phyloP scores from a whole-genome alignment of 2,797 vertebrate genomes.

The Pseudochaenichthys georgianus region DNA sequence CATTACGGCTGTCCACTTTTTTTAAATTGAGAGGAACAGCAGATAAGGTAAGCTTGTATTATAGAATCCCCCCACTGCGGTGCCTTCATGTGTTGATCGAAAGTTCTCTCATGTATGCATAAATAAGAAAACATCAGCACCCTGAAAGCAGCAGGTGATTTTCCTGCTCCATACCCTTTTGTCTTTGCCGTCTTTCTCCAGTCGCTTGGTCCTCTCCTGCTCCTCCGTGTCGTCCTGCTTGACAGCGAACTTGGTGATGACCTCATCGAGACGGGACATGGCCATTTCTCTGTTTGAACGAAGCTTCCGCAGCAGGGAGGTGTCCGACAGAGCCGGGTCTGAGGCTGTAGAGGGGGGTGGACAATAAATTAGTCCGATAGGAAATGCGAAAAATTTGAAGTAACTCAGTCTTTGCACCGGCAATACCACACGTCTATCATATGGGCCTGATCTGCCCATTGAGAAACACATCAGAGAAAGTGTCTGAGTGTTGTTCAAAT shows the following conservation, averaged over 20 bases:
- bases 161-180: conserved; percentile 65
- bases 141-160: not conserved
- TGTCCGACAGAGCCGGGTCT: conserved; percentile 88
- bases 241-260: conserved; percentile 87
- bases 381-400: not conserved
- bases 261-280: conserved; percentile 83
- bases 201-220: conserved; percentile 77
- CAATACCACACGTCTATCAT: too few relatives aligned
- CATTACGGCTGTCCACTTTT: not conserved
- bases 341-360: conserved; percentile 62
- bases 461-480: too few relatives aligned
- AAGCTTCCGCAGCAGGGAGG: conserved; percentile 79
- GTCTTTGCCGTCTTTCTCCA: conserved; percentile 63
- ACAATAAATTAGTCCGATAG: not conserved
- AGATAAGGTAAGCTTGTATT: not conserved
- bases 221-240: conserved; percentile 89
- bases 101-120: not conserved
- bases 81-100: too few relatives aligned
- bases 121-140: not conserved
- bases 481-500: too few relatives aligned
- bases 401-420: not conserved
- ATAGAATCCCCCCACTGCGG: not conserved
- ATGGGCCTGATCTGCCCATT: too few relatives aligned
- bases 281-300: conserved; percentile 87
- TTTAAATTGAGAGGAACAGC: not conserved